These are phyloP conservation scores for Pogonomyrmex californicus DNA, from an alignment of 1,140 invertebrate species.

Conservation along the genomic window DNA sequence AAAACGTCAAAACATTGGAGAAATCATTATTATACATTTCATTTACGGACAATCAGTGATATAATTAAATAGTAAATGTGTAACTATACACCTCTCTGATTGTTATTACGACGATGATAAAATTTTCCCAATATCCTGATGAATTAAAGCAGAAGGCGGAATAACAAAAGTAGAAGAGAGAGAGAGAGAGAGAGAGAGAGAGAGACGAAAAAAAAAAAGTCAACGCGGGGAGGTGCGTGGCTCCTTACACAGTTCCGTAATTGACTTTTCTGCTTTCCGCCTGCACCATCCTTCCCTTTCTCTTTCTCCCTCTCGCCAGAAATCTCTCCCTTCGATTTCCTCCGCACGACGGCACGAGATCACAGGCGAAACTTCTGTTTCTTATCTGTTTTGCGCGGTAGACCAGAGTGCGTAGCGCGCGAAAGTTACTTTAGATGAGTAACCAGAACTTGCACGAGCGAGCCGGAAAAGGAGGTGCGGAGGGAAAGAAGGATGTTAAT, in stretches of 20 bases:
- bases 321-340: constrained; percentile 36
- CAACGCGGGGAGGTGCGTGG: constrained; percentile 1
- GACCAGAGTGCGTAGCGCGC: constrained; percentile 42
- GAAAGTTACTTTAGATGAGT: constrained; percentile 67
- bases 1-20: constrained; percentile 3
- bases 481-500: constrained; percentile 49
- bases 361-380: constrained; percentile 67
- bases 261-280: constrained; percentile 48
- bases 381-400: constrained; percentile 68
- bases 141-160: constrained; percentile 44
- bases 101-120: constrained; percentile 58
- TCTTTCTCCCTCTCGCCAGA: not conserved
- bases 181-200: too few relatives aligned
- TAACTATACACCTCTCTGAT: constrained; percentile 1
- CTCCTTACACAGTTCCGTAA: constrained; percentile 29
- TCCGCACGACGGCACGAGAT: constrained; percentile 37
- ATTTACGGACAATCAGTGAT: not conserved
- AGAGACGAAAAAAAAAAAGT: constrained; percentile 46
- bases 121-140: constrained; percentile 73
- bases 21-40: constrained; percentile 13
- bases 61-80: constrained; percentile 29
- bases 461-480: not conserved
- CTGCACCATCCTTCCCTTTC: not conserved
- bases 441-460: constrained; percentile 54
- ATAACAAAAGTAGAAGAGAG: not conserved